Evolutionary conservation across 2,113 vertebrate genomes (phyloP), one percentile per base, ranked within the genome.

Genomic region (Pluvialis apricaria): DNA sequence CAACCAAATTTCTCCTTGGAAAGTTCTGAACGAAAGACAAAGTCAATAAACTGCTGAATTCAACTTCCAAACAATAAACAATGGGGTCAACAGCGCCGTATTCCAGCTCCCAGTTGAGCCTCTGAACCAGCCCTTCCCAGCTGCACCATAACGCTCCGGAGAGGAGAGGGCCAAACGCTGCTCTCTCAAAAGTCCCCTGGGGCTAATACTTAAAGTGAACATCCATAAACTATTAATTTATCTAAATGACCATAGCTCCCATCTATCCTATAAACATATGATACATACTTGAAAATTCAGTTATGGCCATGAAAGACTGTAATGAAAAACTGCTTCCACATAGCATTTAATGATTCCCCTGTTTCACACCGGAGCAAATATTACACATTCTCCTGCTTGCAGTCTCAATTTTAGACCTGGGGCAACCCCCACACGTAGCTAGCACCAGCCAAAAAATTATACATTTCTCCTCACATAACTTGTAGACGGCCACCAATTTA

Each of bases 181-280:
- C 54, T 82, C 61, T 58, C 84, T 72, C 65, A 11, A 9, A 40
- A 88, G 49, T 24, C 97, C 90, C 89, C 91, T 15, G 71, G 89
- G 91, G 78, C 92, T 81, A 77, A 91, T 77, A 24, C 20, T 94
- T 66, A 34, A 40, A 69, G 58, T 9, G 83, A 96, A 91, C 75
- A 94, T 91, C 92, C 90, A 96, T 85, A 88, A 91, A 90, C 94
- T 94, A 97, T 97, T 96, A 85, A 96, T 97, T 97, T 91, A 62
- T 17, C 94, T 85, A 80, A 96, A 92, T 70, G 94, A 85, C 94
- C 84, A 80, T 44, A 54, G 89, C 73, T 97, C 96, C 89, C 79
- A 70, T 80, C 89, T 38, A 91, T 9, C 84, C 89, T 62, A 45
- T 94, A 94, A 97, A 94, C 68, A 68, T 17, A 20, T 2, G 82